These are phyloP conservation scores for Noctua janthina DNA, from an alignment of 2,888 invertebrate species.

Conservation along the genomic window DNA sequence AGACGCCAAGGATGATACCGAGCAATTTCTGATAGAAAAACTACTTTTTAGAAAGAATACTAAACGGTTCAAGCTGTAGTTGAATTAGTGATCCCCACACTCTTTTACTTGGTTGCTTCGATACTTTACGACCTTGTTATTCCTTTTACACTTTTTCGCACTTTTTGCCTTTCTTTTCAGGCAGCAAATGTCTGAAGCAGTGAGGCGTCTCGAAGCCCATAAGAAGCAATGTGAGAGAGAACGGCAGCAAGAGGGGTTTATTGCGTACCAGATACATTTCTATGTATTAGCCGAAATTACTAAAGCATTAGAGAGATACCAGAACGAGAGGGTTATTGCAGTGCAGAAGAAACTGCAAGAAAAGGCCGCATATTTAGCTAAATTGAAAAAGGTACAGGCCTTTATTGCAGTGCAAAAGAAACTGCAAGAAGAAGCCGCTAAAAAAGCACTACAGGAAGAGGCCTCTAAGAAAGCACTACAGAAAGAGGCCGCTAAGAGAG, in stretches of 20 bases:
- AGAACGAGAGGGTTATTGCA: too few relatives aligned
- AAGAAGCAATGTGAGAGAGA: neutral
- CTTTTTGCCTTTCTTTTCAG: slow-evolving; percentile 7
- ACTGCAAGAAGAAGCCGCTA: too few relatives aligned
- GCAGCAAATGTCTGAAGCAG: neutral
- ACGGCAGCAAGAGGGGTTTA: neutral
- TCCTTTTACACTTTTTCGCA: neutral
- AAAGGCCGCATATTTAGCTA: neutral
- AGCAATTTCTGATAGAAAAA: neutral
- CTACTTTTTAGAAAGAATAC: too few relatives aligned
- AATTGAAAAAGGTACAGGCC: too few relatives aligned
- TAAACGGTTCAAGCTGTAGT: neutral
- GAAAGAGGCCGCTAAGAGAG: neutral
- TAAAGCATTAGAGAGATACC: too few relatives aligned
- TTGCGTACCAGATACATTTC: neutral
- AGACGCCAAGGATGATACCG: neutral
- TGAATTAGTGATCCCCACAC: neutral
- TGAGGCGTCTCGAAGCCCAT: neutral
- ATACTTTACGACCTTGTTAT: neutral
- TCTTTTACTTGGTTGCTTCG: neutral
- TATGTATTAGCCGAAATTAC: neutral
- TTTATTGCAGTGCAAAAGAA: too few relatives aligned
- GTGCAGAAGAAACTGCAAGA: neutral
- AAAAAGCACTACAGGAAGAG: neutral
- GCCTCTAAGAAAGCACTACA: neutral